Conservation (phyloP, 2,797 vertebrate species). For the Chelidonichthys spinosus region DNA sequence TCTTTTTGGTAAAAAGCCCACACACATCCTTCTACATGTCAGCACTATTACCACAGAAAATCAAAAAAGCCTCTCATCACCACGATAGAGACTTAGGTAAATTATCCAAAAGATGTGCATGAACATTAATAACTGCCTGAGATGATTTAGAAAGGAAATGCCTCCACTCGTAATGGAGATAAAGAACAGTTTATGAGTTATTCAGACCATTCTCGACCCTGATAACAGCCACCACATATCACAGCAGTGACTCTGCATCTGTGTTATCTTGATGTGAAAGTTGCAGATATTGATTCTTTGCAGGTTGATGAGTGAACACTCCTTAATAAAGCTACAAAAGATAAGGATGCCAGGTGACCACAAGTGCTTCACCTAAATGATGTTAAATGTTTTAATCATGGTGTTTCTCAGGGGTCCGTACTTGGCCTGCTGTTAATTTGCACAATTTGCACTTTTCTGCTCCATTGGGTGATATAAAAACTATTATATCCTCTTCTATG, state of each 20-base stretch:
- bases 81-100: slow-evolving; percentile 6
- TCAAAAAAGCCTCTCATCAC: slow-evolving; percentile 24
- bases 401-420: slow-evolving; percentile 14
- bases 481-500: background rate
- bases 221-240: background rate
- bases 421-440: background rate
- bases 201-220: background rate
- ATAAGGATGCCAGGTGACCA: background rate
- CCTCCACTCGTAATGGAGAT: background rate
- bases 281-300: background rate
- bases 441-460: background rate
- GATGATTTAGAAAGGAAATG: slow-evolving; percentile 14
- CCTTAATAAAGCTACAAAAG: background rate
- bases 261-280: background rate
- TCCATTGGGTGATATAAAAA: background rate
- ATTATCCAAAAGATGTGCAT: slow-evolving; percentile 16
- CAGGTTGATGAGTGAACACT: background rate
- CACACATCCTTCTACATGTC: slow-evolving; percentile 30
- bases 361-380: too few relatives aligned
- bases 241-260: background rate
- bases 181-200: background rate
- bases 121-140: slow-evolving; percentile 3
- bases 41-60: slow-evolving; percentile 30
- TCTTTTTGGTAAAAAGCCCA: slow-evolving; percentile 25
- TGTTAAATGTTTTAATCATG: slow-evolving; percentile 1